A percentile compares a stretch with the other conserved stretches of the same genome.
Evolutionary conservation across 2,888 invertebrate species (phyloP).

Genomic region (Rotaria sp.): DNA sequence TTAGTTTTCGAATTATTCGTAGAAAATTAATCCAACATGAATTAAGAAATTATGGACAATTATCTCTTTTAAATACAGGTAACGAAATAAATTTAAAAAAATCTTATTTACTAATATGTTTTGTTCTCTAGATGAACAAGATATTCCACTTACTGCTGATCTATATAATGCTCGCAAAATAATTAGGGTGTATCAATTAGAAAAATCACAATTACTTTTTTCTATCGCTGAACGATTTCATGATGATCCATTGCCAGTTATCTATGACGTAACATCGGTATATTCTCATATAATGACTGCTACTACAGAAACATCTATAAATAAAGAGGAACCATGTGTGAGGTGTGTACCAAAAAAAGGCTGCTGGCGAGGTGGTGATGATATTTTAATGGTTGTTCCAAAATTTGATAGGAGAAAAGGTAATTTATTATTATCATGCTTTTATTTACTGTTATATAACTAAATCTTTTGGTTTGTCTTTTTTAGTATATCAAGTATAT

Average conservation of each 20-base stretch:
- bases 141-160: neutral
- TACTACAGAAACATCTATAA: neutral
- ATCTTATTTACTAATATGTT: no score
- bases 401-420: neutral
- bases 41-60: neutral
- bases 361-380: neutral
- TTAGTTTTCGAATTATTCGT: neutral
- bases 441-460: no score
- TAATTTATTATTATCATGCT: neutral
- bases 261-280: neutral
- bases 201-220: neutral
- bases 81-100: no score
- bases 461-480: neutral
- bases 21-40: neutral
- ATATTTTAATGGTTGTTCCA: neutral
- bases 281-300: neutral
- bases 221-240: neutral
- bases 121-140: neutral
- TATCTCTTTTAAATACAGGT: neutral
- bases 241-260: neutral
- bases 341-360: neutral
- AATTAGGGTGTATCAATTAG: neutral
- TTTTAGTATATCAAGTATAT: neutral
- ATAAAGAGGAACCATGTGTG: neutral
- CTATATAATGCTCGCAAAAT: neutral